Evolutionary conservation across 1,140 invertebrate species (phyloP).

Genomic region (Drosophila melanica): DNA sequence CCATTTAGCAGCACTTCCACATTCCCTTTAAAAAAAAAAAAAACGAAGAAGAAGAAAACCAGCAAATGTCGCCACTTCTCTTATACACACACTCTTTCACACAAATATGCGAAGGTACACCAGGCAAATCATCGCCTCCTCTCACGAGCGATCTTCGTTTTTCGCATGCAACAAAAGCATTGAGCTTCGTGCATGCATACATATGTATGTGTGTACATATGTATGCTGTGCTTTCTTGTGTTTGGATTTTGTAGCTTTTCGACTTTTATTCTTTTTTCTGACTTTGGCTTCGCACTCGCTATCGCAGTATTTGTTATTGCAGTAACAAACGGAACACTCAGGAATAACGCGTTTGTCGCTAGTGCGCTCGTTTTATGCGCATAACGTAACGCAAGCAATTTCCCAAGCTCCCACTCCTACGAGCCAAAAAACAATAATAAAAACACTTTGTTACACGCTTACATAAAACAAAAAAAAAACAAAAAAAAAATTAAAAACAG

Average conservation of each 20-base stretch:
- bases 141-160: slow-evolving; percentile 48
- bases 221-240: slow-evolving; percentile 47
- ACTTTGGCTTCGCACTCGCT: slow-evolving; percentile 29
- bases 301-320: slow-evolving; percentile 60
- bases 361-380: slow-evolving; percentile 47
- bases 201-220: not conserved
- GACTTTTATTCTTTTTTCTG: slow-evolving; percentile 56
- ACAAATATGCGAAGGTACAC: slow-evolving; percentile 28
- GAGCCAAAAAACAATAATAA: slow-evolving; percentile 25
- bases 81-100: slow-evolving; percentile 19
- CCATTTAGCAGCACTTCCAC: slow-evolving; percentile 66
- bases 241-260: slow-evolving; percentile 36
- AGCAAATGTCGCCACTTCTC: slow-evolving; percentile 42
- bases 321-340: slow-evolving; percentile 76
- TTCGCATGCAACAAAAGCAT: slow-evolving; percentile 40
- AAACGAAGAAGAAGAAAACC: slow-evolving; percentile 49
- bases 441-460: slow-evolving; percentile 48
- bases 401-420: slow-evolving; percentile 2
- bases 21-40: slow-evolving; percentile 36
- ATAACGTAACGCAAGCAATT: slow-evolving; percentile 39
- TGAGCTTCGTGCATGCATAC: slow-evolving; percentile 33
- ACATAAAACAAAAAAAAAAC: slow-evolving; percentile 52
- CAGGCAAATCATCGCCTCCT: slow-evolving; percentile 20
- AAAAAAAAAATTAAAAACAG: slow-evolving; percentile 21
- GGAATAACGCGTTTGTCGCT: slow-evolving; percentile 72